Evolutionary conservation across 2,797 vertebrate species (phyloP).

Genomic region (Arnoldichthys spilopterus): DNA sequence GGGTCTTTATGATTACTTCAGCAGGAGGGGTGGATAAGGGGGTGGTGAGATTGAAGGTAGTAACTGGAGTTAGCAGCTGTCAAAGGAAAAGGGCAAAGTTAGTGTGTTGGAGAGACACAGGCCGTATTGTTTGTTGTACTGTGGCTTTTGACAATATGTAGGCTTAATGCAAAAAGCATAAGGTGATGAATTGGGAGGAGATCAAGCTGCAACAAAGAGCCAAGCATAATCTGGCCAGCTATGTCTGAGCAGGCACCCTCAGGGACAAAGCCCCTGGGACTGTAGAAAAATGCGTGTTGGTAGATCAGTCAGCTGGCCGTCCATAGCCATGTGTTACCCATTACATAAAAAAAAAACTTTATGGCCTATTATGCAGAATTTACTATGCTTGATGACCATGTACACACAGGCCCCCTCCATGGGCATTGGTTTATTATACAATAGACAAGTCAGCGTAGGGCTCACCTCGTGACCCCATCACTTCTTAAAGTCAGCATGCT

Average conservation of each 20-base stretch:
- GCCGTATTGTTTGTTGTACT: conserved; percentile 28
- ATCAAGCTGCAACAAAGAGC: conserved; percentile 42
- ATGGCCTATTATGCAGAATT: conserved; percentile 43
- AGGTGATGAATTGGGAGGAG: conserved; percentile 56
- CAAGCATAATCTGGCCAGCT: conserved; percentile 53
- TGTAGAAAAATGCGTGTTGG: conserved; percentile 31
- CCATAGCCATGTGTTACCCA: conserved; percentile 32
- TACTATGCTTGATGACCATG: conserved; percentile 21
- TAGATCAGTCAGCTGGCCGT: conserved; percentile 51
- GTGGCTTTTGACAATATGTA: conserved; percentile 22
- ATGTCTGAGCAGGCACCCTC: conserved; percentile 42
- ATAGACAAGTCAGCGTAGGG: not conserved
- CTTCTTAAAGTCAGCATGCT: conserved; percentile 40
- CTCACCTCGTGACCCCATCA: not conserved
- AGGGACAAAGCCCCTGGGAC: conserved; percentile 45
- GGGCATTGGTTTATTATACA: no score
- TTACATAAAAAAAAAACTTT: conserved; percentile 32
- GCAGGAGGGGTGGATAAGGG: not conserved
- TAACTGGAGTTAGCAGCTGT: conserved; percentile 58
- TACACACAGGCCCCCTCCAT: conserved; percentile 14
- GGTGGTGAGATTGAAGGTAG: conserved; percentile 14
- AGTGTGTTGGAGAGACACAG: conserved; percentile 6
- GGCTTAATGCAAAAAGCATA: conserved; percentile 24
- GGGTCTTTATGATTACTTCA: conserved; percentile 44
- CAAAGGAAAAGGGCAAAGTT: conserved; percentile 29